phyloP scores from a whole-genome alignment of 2,113 vertebrate species.

The Origma solitaria region DNA sequence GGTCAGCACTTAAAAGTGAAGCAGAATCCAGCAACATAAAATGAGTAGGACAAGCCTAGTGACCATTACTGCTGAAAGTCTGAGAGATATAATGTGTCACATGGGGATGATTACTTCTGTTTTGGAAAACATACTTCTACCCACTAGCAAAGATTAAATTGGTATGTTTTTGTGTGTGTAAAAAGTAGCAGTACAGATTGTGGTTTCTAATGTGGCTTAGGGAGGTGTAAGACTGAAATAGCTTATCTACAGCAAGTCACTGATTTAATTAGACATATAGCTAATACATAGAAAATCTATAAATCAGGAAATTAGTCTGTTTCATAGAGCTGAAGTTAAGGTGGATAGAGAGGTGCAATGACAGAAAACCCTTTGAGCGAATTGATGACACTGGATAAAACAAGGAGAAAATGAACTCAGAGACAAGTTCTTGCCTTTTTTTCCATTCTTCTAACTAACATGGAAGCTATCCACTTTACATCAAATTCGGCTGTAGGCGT shows the following conservation, averaged over 20 bases:
- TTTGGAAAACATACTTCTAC: neutral
- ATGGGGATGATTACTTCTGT: neutral
- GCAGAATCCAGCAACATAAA: neutral
- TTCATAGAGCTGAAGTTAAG: neutral
- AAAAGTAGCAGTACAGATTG: neutral
- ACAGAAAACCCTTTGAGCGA: neutral
- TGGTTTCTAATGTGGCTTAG: neutral
- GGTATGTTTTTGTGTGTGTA: neutral
- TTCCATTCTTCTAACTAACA: neutral
- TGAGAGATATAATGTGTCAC: neutral
- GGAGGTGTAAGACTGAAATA: neutral
- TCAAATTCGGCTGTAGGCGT: neutral
- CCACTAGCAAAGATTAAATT: neutral
- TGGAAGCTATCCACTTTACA: neutral
- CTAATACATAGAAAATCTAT: neutral
- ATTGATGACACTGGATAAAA: neutral
- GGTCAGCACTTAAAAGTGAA: neutral
- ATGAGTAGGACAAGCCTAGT: neutral
- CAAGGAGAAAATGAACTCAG: neutral
- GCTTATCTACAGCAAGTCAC: neutral
- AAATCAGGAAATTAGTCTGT: neutral
- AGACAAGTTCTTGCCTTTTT: neutral
- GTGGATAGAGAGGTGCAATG: neutral
- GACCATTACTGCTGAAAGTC: neutral
- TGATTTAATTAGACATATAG: neutral